These are phyloP conservation scores for Premnoplex brunnescens DNA, from an alignment of 2,797 vertebrate genomes.

Conservation along the genomic window DNA sequence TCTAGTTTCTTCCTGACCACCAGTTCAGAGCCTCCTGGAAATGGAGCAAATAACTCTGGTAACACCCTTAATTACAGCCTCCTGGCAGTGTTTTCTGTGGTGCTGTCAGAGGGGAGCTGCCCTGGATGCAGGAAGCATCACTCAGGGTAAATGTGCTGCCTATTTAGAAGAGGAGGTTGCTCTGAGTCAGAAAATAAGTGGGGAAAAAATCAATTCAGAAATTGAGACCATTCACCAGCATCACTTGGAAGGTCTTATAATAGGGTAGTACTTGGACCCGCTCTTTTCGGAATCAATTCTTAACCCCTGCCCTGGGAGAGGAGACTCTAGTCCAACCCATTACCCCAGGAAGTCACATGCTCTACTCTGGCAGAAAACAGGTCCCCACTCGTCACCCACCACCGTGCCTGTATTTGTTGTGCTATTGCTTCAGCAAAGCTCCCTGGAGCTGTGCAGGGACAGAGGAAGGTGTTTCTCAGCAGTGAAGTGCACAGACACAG, in stretches of 20 bases:
- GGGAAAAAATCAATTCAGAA: neutral
- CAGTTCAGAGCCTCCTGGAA: neutral
- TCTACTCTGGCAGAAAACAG: neutral
- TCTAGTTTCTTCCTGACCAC: neutral
- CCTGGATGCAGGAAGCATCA: neutral
- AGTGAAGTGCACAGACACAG: neutral
- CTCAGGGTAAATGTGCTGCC: neutral
- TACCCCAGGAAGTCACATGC: neutral
- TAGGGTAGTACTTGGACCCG: neutral
- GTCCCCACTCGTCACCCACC: neutral
- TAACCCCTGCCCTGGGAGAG: neutral
- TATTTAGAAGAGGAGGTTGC: neutral
- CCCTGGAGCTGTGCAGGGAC: neutral
- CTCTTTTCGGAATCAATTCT: neutral
- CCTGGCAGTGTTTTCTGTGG: neutral
- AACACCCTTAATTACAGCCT: neutral
- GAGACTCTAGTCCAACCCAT: neutral
- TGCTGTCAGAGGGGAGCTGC: neutral
- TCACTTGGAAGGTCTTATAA: neutral
- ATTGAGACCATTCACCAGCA: neutral
- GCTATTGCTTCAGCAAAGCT: neutral
- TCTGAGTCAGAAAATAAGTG: neutral
- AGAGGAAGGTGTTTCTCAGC: neutral
- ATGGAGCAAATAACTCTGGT: neutral
- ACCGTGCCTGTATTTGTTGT: neutral